A percentile compares a stretch with the other conserved stretches of the same genome.
phyloP scores from a whole-genome alignment of 2,888 invertebrate genomes.

The Drosophila eohydei region DNA sequence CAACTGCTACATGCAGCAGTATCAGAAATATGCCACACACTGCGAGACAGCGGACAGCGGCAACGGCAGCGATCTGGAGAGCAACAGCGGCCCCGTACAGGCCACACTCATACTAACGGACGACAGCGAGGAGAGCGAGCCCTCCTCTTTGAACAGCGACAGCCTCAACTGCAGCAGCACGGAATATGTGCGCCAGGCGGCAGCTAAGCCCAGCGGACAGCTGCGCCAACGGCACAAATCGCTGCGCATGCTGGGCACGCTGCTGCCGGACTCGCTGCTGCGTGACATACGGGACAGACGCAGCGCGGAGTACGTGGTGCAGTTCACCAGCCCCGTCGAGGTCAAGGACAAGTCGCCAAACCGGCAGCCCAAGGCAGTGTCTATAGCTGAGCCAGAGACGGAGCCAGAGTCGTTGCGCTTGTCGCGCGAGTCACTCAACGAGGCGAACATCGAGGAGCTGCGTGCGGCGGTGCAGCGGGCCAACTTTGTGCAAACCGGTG shows the following conservation, averaged over 20 bases:
- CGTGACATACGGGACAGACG: constrained; percentile 89
- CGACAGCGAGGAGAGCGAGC: constrained; percentile 88
- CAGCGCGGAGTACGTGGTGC: constrained; percentile 61
- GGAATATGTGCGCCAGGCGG: constrained; percentile 85
- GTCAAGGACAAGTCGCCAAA: constrained; percentile 54
- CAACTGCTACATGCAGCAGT: constrained; percentile 71
- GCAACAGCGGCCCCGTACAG: constrained; percentile 61
- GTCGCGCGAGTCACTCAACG: constrained; percentile 66
- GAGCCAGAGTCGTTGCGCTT: constrained; percentile 34
- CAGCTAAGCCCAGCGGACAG: constrained; percentile 65
- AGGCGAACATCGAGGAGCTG: constrained; percentile 73
- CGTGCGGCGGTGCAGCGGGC: constrained; percentile 71
- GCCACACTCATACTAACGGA: constrained; percentile 52
- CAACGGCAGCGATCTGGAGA: constrained; percentile 93
- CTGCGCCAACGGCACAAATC: constrained; percentile 76
- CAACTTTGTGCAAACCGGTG: constrained; percentile 75
- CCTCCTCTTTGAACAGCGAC: constrained; percentile 91
- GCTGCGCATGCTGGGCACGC: constrained; percentile 61
- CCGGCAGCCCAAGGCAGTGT: constrained; percentile 17
- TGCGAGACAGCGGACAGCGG: constrained; percentile 93
- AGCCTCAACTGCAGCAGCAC: constrained; percentile 89
- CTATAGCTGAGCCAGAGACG: background rate
- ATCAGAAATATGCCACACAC: constrained; percentile 86
- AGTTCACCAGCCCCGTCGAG: constrained; percentile 53
- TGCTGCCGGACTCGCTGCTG: constrained; percentile 88